Evolutionary conservation across 2,113 vertebrate genomes (phyloP).

Genomic region (Notarius lentiginosus): DNA sequence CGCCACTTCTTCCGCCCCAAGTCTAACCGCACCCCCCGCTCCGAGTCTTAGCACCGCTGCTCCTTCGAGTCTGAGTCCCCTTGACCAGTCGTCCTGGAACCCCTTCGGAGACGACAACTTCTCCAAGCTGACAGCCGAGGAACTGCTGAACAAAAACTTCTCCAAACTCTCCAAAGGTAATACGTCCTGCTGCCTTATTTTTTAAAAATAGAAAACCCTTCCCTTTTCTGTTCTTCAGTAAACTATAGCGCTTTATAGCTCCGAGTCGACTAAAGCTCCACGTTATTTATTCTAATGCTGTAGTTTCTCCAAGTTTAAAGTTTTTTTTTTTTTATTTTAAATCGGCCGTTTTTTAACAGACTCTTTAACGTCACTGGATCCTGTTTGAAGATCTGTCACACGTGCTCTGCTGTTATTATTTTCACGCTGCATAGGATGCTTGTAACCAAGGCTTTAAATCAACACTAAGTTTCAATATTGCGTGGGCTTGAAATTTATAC

Average conservation of each 20-base stretch:
- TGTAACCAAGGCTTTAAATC: neutral
- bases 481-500: neutral
- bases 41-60: neutral
- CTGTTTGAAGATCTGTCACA: too few species aligned
- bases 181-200: neutral
- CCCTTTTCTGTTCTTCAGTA: neutral
- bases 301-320: neutral
- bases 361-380: neutral
- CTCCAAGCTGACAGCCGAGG: slow-evolving; percentile 86
- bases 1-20: neutral
- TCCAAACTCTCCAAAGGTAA: slow-evolving; percentile 83
- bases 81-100: slow-evolving; percentile 80
- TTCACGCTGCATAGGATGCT: neutral
- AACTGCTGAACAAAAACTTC: slow-evolving; percentile 86
- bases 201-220: neutral
- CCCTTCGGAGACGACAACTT: slow-evolving; percentile 96
- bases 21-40: neutral
- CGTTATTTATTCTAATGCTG: neutral
- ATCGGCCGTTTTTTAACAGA: neutral
- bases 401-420: neutral
- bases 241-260: neutral
- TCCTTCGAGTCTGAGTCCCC: slow-evolving; percentile 47
- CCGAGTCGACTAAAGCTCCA: neutral
- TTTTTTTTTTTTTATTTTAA: neutral
- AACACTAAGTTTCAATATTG: neutral